phyloP scores from a whole-genome alignment of 1,140 invertebrate species.

The Ceratina calcarata region DNA sequence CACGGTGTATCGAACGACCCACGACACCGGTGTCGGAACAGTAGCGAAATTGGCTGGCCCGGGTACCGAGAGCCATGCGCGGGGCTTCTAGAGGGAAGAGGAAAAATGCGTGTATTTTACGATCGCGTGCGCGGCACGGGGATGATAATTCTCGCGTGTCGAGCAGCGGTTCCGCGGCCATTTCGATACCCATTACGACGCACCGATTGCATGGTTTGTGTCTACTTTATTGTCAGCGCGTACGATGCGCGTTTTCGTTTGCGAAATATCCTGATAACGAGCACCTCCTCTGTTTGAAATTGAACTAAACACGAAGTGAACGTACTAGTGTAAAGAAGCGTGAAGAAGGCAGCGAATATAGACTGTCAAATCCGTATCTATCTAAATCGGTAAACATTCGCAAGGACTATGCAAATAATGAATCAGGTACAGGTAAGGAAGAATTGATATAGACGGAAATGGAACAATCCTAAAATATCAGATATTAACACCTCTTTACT shows the following conservation, averaged over 20 bases:
- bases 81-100: not conserved
- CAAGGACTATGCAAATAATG: too few relatives aligned
- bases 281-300: not conserved
- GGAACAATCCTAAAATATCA: too few relatives aligned
- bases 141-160: conserved; percentile 73
- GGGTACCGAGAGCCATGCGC: not conserved
- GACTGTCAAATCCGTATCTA: too few relatives aligned
- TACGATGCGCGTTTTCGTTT: conserved; percentile 34
- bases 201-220: conserved; percentile 64
- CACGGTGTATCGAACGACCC: conserved; percentile 1
- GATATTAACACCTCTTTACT: not conserved
- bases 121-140: conserved; percentile 66
- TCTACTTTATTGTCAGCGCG: conserved; percentile 67
- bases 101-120: conserved; percentile 54
- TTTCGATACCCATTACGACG: conserved; percentile 67
- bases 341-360: not conserved
- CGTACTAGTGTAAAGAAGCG: not conserved
- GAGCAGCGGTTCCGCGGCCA: conserved; percentile 60
- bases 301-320: not conserved
- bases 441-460: too few relatives aligned
- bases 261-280: conserved; percentile 31
- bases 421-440: too few relatives aligned
- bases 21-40: conserved; percentile 15
- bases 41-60: conserved; percentile 25
- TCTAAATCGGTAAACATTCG: too few relatives aligned